Base-by-base conservation (phyloP, 2,888 invertebrate genomes). In the Eudemis profundana region DNA sequence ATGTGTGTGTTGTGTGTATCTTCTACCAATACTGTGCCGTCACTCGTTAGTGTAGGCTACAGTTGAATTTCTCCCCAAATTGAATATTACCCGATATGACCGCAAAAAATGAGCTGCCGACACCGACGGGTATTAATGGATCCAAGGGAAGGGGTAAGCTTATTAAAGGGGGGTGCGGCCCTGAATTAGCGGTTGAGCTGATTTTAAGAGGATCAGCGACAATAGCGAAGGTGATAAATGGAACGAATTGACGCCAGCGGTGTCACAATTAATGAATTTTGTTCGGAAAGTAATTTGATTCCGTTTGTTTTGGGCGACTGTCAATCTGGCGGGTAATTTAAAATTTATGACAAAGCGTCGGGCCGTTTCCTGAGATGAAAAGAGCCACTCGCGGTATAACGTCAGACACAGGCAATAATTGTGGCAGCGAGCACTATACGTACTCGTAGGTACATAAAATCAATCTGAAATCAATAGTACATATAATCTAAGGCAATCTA, bases 221-320 rank as follows among this genome's bases (percentile, higher is more conserved):
- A 51, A 63, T 49, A 53, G 53, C 49, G 21, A 36, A 21, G 27
- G 61, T 61, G 56, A 54, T 63, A 42, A 56, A 56, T 62, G 40
- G 50, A 2, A 40, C 12, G 23, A 21, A 44, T 50, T 29, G 14
- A 19, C 60, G 54, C 27, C 14, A 8, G 12, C 12, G 33, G 46
- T 46, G 61, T 61, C 61, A 53, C 61, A 27, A 62, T 62, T 62
- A 46, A 62, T 62, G 36, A 53, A 54, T 38, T 54, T 62, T 27
- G 61, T 47, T 54, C 12, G 14, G n/a, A 61, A 62, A 51, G 61
- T 62, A 62, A 62, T 62, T 62, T 46, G 38, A 53, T 62, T 17
- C 53, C 46, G 46, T 21, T 44, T 44, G 21, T 23, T 38, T 53
- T 59, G 36, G 36, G 15, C 1, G 14, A 4, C 46, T 27, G 61